A percentile compares a stretch with the other conserved stretches of the same genome.
Evolutionary conservation across 1,140 invertebrate species (phyloP).

Genomic region (Popillia japonica): DNA sequence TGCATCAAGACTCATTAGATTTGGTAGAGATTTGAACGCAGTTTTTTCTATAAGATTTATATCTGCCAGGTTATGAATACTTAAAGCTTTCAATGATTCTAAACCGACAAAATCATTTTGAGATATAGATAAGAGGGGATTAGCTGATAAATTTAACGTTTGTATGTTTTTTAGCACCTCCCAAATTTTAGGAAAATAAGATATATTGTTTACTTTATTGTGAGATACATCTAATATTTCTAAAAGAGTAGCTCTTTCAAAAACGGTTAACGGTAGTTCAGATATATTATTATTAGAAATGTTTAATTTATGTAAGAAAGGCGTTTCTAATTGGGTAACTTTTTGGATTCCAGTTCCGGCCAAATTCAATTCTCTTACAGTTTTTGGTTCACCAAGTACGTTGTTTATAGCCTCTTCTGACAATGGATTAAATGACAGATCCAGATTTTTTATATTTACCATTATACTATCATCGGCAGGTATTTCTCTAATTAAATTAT

Average conservation of each 20-base stretch:
- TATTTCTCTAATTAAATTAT: slow-evolving; percentile 79
- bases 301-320: slow-evolving; percentile 84
- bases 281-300: slow-evolving; percentile 80
- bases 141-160: slow-evolving; percentile 78
- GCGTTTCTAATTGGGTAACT: slow-evolving; percentile 80
- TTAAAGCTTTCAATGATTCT: slow-evolving; percentile 68
- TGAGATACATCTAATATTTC: slow-evolving; percentile 80
- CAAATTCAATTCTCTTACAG: slow-evolving; percentile 80
- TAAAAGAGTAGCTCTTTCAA: slow-evolving; percentile 80
- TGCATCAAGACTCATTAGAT: slow-evolving; percentile 74
- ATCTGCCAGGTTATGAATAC: slow-evolving; percentile 72
- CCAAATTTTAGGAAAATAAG: slow-evolving; percentile 69
- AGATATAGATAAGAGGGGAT: slow-evolving; percentile 75
- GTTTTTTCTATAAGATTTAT: slow-evolving; percentile 82
- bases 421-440: slow-evolving; percentile 86
- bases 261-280: slow-evolving; percentile 70
- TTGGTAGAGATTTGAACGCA: slow-evolving; percentile 77
- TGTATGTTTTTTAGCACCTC: slow-evolving; percentile 73
- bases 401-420: slow-evolving; percentile 75
- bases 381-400: slow-evolving; percentile 88
- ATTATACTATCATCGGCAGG: slow-evolving; percentile 85
- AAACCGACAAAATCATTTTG: slow-evolving; percentile 79
- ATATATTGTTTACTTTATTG: slow-evolving; percentile 72
- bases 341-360: slow-evolving; percentile 77
- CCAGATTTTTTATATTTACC: slow-evolving; percentile 86